Percentiles rank a stretch among this genome's conserved stretches.
Evolutionary conservation across 2,797 vertebrate species (phyloP).

Genomic region (Schizothorax lantsangensis): DNA sequence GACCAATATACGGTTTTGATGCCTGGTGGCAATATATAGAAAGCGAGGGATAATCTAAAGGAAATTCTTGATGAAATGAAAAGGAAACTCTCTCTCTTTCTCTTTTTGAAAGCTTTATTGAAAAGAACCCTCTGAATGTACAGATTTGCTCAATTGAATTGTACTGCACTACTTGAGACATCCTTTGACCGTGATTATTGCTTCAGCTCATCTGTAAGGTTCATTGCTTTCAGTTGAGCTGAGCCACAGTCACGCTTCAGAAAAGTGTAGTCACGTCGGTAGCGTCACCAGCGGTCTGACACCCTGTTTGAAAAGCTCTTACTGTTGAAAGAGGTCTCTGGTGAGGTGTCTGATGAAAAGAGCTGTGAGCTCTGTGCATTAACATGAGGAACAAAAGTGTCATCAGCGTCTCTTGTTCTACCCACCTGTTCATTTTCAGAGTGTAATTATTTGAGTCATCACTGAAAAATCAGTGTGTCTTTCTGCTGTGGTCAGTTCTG

Average conservation of each 20-base stretch:
- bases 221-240: conserved; percentile 1
- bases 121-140: neutral
- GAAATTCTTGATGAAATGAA: too few species aligned
- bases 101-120: neutral
- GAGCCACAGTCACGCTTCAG: neutral
- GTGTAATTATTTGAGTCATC: conserved; percentile 33
- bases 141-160: neutral
- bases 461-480: conserved; percentile 4
- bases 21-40: neutral
- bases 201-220: conserved; percentile 6
- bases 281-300: neutral
- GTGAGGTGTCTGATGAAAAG: neutral
- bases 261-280: neutral
- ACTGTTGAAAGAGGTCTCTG: neutral
- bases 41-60: neutral
- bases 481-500: conserved; percentile 27
- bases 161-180: neutral
- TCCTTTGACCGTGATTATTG: conserved; percentile 8
- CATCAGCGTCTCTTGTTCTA: conserved; percentile 15
- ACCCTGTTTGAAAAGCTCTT: neutral
- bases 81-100: neutral
- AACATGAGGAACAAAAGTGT: conserved; percentile 8
- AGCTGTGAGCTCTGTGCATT: conserved; percentile 12
- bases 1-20: neutral
- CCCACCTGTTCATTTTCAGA: conserved; percentile 29